Evolutionary conservation across 2,113 vertebrate genomes (phyloP), one percentile per base, ranked within the genome.

Genomic region (Perccottus glenii): DNA sequence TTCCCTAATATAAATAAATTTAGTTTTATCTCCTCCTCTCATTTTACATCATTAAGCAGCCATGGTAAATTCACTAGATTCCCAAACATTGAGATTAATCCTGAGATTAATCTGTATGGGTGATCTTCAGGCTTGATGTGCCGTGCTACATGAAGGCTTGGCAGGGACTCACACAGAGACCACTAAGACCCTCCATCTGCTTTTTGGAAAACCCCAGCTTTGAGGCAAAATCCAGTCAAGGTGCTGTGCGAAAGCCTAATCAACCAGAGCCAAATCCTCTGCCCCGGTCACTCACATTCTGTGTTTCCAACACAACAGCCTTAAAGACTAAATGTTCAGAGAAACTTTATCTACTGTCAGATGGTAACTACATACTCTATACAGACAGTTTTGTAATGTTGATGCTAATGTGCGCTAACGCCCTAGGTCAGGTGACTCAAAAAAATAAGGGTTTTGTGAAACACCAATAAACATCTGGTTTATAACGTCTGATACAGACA

Each of bases 171-270:
- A 3, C 60, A 51, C 38, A 42, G 52, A 45, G 49, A 67, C 60
- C 56, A 16, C 62, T 50, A 56, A 70, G 53, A 58, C 43, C 19
- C 42, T 64, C 64, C 77, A 7, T 81, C 71, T 81, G 77, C 58
- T 80, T 66, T 33, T 15, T 12, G 8, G 46, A 16, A 55, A 55
- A 32, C 45, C 60, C 2, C 0, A 49, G 46, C 53, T 62, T 47
- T 46, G 48, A 57, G 1, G 10, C 58, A 35, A 64, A 78, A 76
- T 67, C 62, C 47, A 60, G 65, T 50, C 15, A 45, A 56, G 67
- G 57, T 61, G 68, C 16, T 67, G 14, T 11, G 33, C 7, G 68
- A 52, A 9, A 16, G 57, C 9, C 53, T 7, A 10, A 47, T 56
- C 57, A 49, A 9, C 60, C 15, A 2, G 16, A 50, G 36, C 5